A percentile compares a stretch with the other conserved stretches of the same genome.
phyloP scores from a whole-genome alignment of 1,140 invertebrate species.

The Sarcophaga bullata region DNA sequence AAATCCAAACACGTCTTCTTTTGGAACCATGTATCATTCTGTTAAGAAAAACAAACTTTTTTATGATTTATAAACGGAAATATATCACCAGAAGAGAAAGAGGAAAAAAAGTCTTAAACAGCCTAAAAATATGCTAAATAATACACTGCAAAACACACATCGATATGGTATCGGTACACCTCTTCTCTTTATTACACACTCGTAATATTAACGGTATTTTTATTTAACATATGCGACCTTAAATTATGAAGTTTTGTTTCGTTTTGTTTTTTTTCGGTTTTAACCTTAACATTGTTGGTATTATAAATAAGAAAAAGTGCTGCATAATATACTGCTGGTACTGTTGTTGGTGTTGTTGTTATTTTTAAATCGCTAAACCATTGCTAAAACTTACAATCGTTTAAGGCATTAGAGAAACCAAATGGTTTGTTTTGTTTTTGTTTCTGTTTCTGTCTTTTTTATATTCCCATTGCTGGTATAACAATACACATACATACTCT shows the following conservation, averaged over 20 bases:
- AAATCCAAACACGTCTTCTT: constrained; percentile 3
- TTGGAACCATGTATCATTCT: neutral
- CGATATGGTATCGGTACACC: neutral
- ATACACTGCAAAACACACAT: neutral
- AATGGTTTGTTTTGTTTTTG: too few relatives aligned
- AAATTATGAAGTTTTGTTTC: neutral
- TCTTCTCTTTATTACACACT: neutral
- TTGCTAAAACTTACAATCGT: too few relatives aligned
- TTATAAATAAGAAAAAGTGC: neutral
- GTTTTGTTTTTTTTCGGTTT: neutral
- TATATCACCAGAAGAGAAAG: neutral
- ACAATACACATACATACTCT: too few relatives aligned
- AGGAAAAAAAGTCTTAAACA: neutral
- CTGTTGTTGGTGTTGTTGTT: neutral
- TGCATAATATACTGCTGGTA: too few relatives aligned
- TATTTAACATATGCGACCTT: neutral
- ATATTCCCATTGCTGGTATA: too few relatives aligned
- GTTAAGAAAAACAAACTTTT: neutral
- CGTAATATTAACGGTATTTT: neutral
- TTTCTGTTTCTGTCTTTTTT: too few relatives aligned
- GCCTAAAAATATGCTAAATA: constrained; percentile 10
- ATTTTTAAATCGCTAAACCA: neutral
- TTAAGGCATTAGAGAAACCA: too few relatives aligned
- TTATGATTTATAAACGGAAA: neutral
- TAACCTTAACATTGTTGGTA: neutral